Base-by-base conservation (phyloP, 2,113 vertebrate species). In the Mystacornis crossleyi region DNA sequence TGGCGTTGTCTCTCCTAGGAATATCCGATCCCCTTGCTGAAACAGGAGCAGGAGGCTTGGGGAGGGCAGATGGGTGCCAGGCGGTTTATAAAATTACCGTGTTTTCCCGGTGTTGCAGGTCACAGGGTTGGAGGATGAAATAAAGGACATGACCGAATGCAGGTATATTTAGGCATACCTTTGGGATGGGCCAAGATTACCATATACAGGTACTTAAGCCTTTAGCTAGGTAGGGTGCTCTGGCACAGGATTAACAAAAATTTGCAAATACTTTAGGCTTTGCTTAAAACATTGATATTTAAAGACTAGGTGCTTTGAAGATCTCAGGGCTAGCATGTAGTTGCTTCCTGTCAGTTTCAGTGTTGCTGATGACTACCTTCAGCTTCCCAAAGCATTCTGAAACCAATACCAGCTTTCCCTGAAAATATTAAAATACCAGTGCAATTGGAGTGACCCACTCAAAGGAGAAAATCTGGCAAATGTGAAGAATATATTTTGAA, bases 71-170 rank as follows among this genome's bases (percentile, higher is more conserved):
- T 19, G 18, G 33, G 18, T 21, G 38, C 36, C 51, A 3, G 33
- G 38, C 4, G 0, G 6, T 34, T 45, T 21, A 3, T 40, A 34
- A 8, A 34, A 75, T 13, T 4, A 4, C 2, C 2, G 18, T 4
- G 23, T 12, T 31, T 21, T 40, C 38, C 15, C 38, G 12, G 18
- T 14, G 48, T 6, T 42, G 45, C 45, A 26, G 21, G 6, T 50
- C 6, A 10, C 1, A 1, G 34, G 33, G 21, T 3, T 40, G 50
- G 60, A 40, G 18, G 21, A 29, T 45, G 71, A 70, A 45, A 58
- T 53, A 58, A 58, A 53, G 43, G 48, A 53, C 34, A 0, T 50
- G 45, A 40, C 14, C 24, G 6, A 47, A 42, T 20, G 12, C 58
- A 25, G 47, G 25, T 23, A 7, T 12, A 13, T 18, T 72, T 36